Evolutionary conservation across 2,113 vertebrate genomes (phyloP), one percentile per base, ranked within the genome.

Genomic region (Sturnira hondurensis): DNA sequence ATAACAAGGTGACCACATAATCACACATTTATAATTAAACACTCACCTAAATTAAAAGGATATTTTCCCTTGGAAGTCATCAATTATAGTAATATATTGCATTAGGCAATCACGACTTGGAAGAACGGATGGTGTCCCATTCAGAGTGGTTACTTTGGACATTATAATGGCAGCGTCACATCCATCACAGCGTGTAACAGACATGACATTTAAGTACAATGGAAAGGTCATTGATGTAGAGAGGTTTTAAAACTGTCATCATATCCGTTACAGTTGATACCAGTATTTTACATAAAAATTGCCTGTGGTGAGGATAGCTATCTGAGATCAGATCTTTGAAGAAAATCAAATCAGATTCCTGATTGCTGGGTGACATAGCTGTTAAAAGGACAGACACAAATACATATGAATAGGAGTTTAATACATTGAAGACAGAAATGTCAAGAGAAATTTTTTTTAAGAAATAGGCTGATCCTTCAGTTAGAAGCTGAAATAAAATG

Each of bases 221-320:
- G 97, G 97, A 97, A 97, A 97, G 97, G 95, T 97, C 97, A 95
- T 98, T 98, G 98, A 97, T 97, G 97, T 96, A 97, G 97, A 98
- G 98, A 97, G 97, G 93, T 97, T 98, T 98, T 97, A 97, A 98
- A 98, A 98, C 97, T 98, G 98, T 98, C 98, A 97, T 97, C 97
- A 97, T 88, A 97, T 97, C 98, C 98, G 98, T 95, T 98, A 98
- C 95, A 98, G 96, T 97, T 97, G 95, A 95, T 98, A 97, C 76
- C 77, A 89, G 92, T 95, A 94, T 98, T 99, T 98, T 98, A 96
- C 98, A 98, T 98, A 98, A 98, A 98, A 98, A 98, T 98, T 97
- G 93, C 94, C 96, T 98, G 96, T 95, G 43, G 96, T 91, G 97
- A 97, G 95, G 93, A 95, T 97, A 98, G 86, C 83, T 97, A 98